A percentile compares a stretch with the other conserved stretches of the same genome.
Conservation (phyloP, 1,140 invertebrate genomes). For the Latrodectus geometricus region DNA sequence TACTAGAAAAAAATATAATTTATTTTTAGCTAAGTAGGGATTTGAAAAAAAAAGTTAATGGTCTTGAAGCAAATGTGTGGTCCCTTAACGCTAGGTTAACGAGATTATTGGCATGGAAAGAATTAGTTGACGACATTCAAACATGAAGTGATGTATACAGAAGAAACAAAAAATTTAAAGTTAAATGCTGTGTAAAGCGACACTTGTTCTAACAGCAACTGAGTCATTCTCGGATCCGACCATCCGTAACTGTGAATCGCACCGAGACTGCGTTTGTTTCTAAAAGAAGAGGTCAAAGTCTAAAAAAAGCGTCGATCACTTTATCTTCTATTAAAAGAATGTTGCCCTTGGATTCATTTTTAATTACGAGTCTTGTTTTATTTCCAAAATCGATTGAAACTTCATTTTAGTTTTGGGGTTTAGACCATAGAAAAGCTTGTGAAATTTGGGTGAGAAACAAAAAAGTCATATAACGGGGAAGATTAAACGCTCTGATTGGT, state of each 20-base stretch:
- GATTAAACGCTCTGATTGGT: conserved; percentile 50
- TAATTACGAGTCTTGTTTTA: too few species aligned
- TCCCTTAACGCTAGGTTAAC: background rate
- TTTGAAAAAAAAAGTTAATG: too few species aligned
- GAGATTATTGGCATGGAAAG: background rate
- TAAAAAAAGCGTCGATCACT: too few species aligned
- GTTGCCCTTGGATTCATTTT: too few species aligned
- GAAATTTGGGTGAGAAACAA: conserved; percentile 3
- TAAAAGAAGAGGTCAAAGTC: background rate
- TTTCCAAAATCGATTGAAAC: too few species aligned
- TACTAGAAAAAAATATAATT: too few species aligned
- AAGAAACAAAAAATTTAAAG: background rate
- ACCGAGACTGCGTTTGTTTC: background rate
- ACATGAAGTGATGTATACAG: conserved; percentile 5
- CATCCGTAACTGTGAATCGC: conserved; percentile 39
- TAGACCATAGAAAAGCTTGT: too few species aligned
- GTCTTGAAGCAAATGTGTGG: too few species aligned
- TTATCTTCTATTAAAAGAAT: too few species aligned
- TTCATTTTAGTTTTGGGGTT: too few species aligned
- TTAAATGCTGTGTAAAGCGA: conserved; percentile 12
- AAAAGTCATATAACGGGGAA: background rate
- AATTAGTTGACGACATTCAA: background rate
- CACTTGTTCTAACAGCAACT: too few species aligned
- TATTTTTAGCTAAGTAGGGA: too few species aligned
- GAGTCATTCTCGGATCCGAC: background rate